Evolutionary conservation across 2,113 vertebrate species (phyloP), one percentile per base, ranked within the genome.

Genomic region (Tauraco erythrolophus): DNA sequence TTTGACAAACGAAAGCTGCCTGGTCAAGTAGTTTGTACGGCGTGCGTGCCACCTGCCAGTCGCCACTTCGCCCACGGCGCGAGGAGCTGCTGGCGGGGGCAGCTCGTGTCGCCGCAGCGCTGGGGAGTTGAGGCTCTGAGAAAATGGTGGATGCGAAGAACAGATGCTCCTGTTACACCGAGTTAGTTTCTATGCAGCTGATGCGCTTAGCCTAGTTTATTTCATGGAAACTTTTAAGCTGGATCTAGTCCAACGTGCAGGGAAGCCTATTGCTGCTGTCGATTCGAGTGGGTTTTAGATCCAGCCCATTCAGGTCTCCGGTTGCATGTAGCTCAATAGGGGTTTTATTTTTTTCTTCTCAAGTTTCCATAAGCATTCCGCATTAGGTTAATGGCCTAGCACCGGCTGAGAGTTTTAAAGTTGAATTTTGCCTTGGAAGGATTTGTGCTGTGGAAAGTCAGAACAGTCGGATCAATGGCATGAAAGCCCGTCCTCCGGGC

Each of bases 1-100:
- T 98, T 95, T 98, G 96, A 96, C 97, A 97, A 97, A 94, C 86
- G 82, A 94, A 96, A 95, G 91, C 97, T 95, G 95, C 97, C 97
- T 94, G 35, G 92, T 97, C 84, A 72, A 92, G 96, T 62, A 31
- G 92, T 95, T 96, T 43, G 54, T 92, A 39, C 28, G 65, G 91
- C 21, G 6, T 81, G 94, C 79, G 11, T 71, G 92, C 92, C 97
- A 81, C 89, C 77, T 60, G 82, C 54, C 72, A 45, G 76, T 21
- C 60, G 81, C 78, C 11, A 60, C 13, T 39, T 94, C 14, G 31
- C 23, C 60, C 50, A 1, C 22, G 23, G 65, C 1, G 0, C 9
- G 19, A 27, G 4, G n/a, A 33, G 39, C 48, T 7, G 66, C 91
- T 45, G 35, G 10, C 14, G 14, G 56, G 70, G 37, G 94, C 84